Evolutionary conservation across 1,140 invertebrate species (phyloP).

Genomic region (Pectinophora gossypiella): DNA sequence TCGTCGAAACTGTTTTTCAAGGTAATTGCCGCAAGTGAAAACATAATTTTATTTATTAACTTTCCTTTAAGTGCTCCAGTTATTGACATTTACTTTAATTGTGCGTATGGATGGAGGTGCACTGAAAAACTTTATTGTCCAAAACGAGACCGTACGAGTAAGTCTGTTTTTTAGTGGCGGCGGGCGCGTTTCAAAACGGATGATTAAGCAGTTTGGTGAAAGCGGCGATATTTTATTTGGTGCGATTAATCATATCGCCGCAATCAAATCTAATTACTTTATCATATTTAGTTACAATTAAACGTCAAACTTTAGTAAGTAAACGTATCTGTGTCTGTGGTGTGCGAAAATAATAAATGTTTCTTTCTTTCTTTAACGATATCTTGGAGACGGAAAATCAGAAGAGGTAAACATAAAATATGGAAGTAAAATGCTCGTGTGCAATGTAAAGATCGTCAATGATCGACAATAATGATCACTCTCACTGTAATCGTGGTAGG

Average conservation of each 20-base stretch:
- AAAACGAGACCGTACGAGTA: no score
- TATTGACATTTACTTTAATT: constrained; percentile 46
- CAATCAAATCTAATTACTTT: not conserved
- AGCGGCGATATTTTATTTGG: not conserved
- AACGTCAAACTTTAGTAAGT: no score
- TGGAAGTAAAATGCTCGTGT: not conserved
- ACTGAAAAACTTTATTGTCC: not conserved
- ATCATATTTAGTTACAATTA: not conserved
- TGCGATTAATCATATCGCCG: not conserved
- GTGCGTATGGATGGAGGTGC: not conserved
- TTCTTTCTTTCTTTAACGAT: no score
- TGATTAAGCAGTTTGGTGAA: not conserved
- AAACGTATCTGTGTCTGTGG: no score
- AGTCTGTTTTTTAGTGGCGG: not conserved
- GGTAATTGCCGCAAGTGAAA: constrained; percentile 61
- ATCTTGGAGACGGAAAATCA: no score
- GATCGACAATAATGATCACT: constrained; percentile 1
- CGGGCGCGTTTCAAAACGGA: not conserved
- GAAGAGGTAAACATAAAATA: no score
- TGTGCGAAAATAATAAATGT: no score
- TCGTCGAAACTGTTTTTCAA: constrained; percentile 40
- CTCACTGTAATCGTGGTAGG: constrained; percentile 9
- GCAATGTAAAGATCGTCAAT: not conserved
- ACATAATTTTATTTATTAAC: constrained; percentile 48
- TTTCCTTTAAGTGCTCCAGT: constrained; percentile 58